Percentiles rank a stretch among this genome's conserved stretches.
Conservation (phyloP, 2,113 vertebrate species). For the Heterotis niloticus region DNA sequence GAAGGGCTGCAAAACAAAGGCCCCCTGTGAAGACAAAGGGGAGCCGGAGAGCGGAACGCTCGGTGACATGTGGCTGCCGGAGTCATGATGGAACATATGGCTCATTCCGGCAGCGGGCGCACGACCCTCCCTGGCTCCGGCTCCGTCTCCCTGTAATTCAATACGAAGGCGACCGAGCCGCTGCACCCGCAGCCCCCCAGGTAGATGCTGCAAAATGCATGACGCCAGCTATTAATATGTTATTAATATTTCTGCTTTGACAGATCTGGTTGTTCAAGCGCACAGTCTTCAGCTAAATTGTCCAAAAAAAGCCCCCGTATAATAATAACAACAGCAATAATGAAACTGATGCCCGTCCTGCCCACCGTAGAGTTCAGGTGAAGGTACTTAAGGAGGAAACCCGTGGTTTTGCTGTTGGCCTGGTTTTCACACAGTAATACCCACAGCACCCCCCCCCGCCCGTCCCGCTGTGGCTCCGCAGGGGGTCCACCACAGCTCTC, state of each 20-base stretch:
- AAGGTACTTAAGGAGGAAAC: neutral
- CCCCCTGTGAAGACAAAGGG: constrained; percentile 29
- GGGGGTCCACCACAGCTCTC: too few relatives aligned
- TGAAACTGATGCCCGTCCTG: too few relatives aligned
- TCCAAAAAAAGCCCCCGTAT: too few relatives aligned
- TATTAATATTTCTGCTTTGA: neutral
- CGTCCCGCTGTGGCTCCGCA: too few relatives aligned
- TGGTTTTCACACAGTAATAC: too few relatives aligned
- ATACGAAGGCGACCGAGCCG: constrained; percentile 31
- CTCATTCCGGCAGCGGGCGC: constrained; percentile 34
- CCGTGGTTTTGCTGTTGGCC: too few relatives aligned
- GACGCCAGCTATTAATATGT: neutral
- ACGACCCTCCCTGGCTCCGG: constrained; percentile 19
- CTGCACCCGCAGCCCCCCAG: constrained; percentile 30
- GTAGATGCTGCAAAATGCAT: constrained; percentile 32
- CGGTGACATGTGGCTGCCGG: constrained; percentile 38
- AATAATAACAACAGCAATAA: neutral
- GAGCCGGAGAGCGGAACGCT: constrained; percentile 21
- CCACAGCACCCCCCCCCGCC: too few relatives aligned
- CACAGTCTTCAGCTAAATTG: too few relatives aligned
- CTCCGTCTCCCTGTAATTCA: constrained; percentile 41
- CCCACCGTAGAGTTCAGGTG: too few relatives aligned
- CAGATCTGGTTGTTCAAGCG: neutral
- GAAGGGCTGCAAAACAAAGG: constrained; percentile 13
- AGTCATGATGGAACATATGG: constrained; percentile 43